A percentile compares a stretch with the other conserved stretches of the same genome.
These are phyloP conservation scores for Cheilosia urbana DNA, from an alignment of 2,888 invertebrate species.

Conservation along the genomic window DNA sequence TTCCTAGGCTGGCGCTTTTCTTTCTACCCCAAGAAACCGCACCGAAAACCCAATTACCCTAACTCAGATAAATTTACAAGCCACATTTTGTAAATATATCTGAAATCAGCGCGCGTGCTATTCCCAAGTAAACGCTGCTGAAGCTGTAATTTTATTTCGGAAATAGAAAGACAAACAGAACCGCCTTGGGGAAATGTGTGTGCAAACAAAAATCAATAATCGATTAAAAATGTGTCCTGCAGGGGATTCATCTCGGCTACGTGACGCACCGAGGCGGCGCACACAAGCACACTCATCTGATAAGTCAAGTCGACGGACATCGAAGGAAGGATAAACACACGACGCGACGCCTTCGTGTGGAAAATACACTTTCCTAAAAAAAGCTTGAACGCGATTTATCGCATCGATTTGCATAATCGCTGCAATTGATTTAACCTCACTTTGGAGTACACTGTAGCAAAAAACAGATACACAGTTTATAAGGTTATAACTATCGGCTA, in stretches of 20 bases:
- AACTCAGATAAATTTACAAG: background rate
- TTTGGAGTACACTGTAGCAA: too few relatives aligned
- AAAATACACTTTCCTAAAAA: background rate
- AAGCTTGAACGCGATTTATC: background rate
- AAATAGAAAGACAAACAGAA: conserved; percentile 10
- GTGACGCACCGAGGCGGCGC: conserved; percentile 3
- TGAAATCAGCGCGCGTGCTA: conserved; percentile 21
- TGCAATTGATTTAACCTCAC: too few relatives aligned
- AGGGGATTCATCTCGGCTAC: background rate
- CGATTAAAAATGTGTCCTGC: conserved; percentile 28
- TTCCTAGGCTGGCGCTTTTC: background rate
- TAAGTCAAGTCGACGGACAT: conserved; percentile 19
- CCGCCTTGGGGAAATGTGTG: background rate
- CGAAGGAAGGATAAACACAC: conserved; percentile 4
- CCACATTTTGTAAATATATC: conserved; percentile 6
- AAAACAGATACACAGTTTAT: too few relatives aligned
- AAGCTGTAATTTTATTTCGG: conserved; percentile 26
- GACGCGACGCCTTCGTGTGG: background rate
- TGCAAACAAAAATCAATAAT: conserved; percentile 30
- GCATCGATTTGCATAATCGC: too few relatives aligned
- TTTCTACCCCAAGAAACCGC: background rate
- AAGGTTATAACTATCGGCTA: too few relatives aligned
- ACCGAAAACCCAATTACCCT: conserved; percentile 6
- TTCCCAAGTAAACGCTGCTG: conserved; percentile 22
- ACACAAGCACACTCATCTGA: conserved; percentile 8